Percentiles rank a stretch among this genome's conserved stretches.
Conservation (phyloP, 2,888 invertebrate genomes). For the Drosophila pseudotalamancana region DNA sequence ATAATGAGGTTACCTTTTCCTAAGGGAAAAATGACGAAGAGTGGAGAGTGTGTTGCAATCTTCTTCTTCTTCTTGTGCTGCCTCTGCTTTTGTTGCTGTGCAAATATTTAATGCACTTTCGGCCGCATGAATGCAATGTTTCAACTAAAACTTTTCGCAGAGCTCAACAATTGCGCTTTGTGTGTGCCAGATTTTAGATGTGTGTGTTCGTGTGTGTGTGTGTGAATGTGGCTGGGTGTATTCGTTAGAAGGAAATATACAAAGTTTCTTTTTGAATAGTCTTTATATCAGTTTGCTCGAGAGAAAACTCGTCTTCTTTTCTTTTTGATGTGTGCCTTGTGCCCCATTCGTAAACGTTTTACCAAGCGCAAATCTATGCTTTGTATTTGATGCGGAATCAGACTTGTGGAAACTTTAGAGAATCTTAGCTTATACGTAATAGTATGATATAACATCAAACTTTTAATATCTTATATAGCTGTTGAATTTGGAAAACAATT, state of each 20-base stretch:
- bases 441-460: no score
- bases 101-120: slow-evolving; percentile 57
- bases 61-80: background rate
- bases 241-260: background rate
- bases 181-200: background rate
- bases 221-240: background rate
- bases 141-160: slow-evolving; percentile 17
- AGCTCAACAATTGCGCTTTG: slow-evolving; percentile 23
- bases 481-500: no score
- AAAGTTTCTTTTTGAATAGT: background rate
- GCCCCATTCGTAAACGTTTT: background rate
- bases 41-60: no score
- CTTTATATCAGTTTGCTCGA: no score
- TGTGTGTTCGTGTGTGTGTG: slow-evolving; percentile 1
- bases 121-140: slow-evolving; percentile 37
- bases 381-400: no score
- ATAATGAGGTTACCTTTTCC: slow-evolving; percentile 22
- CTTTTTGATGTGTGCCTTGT: background rate
- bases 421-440: no score
- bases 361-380: background rate
- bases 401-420: no score
- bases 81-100: slow-evolving; percentile 22
- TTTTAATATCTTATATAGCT: no score
- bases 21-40: no score
- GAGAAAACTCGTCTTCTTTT: background rate